These are phyloP conservation scores for Cossypha heuglini DNA, from an alignment of 2,797 vertebrate species.

Conservation along the genomic window DNA sequence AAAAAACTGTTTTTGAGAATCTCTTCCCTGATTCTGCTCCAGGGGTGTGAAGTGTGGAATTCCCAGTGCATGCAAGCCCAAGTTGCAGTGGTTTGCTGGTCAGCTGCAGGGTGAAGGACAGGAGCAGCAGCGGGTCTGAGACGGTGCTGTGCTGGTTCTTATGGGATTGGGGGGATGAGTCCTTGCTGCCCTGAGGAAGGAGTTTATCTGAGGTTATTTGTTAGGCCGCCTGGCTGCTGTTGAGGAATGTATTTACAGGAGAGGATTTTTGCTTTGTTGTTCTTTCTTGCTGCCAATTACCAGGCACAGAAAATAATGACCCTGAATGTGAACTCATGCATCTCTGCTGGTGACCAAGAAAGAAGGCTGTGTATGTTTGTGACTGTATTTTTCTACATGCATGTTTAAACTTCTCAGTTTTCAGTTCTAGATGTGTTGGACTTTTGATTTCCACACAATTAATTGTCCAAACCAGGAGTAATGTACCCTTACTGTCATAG, in stretches of 20 bases:
- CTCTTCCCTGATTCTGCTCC: not conserved
- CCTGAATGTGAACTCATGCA: not conserved
- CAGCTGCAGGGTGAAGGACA: not conserved
- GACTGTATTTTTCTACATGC: accelerated
- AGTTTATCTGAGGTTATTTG: not conserved
- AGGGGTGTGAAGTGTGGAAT: not conserved
- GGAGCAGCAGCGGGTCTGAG: accelerated
- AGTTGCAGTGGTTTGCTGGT: not conserved
- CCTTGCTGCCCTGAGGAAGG: not conserved
- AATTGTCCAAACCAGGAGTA: not conserved
- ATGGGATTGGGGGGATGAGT: not conserved
- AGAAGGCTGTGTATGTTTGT: not conserved
- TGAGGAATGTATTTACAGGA: not conserved
- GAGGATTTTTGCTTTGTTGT: not conserved
- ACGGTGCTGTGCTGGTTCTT: not conserved
- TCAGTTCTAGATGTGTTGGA: accelerated
- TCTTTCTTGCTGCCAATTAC: not conserved
- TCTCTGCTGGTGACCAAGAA: not conserved
- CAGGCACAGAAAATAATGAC: not conserved
- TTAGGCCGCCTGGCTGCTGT: not conserved
- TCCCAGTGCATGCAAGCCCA: not conserved
- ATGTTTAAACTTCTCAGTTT: not conserved
- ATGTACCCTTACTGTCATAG: accelerated
- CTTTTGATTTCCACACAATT: not conserved
- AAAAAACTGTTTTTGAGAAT: not conserved